These are phyloP conservation scores for Anisognathus igniventris DNA, from an alignment of 2,797 vertebrate species.

Conservation along the genomic window DNA sequence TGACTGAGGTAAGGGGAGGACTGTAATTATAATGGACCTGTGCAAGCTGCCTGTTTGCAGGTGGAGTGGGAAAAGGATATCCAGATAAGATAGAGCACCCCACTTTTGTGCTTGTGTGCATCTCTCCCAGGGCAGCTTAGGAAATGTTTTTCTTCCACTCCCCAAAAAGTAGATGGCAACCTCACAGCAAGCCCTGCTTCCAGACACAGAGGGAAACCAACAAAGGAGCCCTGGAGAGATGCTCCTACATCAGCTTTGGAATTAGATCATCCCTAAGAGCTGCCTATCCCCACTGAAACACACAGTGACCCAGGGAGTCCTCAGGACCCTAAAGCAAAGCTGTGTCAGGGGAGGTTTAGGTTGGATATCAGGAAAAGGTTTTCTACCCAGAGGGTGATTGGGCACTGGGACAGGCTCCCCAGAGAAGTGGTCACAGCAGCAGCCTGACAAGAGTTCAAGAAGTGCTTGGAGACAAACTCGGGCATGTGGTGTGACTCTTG, in stretches of 20 bases:
- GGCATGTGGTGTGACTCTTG: not conserved
- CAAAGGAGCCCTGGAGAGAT: not conserved
- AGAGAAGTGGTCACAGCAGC: not conserved
- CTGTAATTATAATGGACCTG: not conserved
- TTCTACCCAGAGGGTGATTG: not conserved
- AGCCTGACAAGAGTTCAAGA: not conserved
- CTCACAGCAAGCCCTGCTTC: not conserved
- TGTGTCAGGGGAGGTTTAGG: not conserved
- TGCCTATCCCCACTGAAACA: not conserved
- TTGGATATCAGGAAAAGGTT: not conserved
- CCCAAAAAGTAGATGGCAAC: not conserved
- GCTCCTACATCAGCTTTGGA: not conserved
- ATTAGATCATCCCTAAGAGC: not conserved
- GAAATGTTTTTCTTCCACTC: fast-evolving
- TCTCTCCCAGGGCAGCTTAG: not conserved
- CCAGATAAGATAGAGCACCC: not conserved
- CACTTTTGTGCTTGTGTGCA: not conserved
- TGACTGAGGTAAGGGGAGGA: not conserved
- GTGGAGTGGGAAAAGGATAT: not conserved
- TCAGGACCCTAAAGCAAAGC: not conserved
- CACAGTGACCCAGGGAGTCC: not conserved
- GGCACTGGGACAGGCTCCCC: not conserved
- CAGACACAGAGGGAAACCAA: not conserved
- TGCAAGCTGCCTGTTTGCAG: not conserved
- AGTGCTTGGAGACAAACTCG: fast-evolving